Evolutionary conservation across 2,797 vertebrate genomes (phyloP).

Genomic region (Catamblyrhynchus diadema): DNA sequence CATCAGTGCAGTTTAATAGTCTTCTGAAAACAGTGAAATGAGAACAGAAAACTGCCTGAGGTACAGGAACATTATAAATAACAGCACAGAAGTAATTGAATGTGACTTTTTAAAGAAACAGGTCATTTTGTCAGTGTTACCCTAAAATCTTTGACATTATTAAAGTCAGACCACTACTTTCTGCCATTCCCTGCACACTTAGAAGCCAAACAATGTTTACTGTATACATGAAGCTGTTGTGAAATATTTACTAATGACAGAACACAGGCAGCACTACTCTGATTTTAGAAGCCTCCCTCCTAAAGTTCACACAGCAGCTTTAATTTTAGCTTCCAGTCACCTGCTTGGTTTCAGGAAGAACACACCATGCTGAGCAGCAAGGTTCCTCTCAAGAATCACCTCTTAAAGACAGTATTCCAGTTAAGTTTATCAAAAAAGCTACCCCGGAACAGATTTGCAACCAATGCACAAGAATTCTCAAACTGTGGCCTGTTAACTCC

Average conservation of each 20-base stretch:
- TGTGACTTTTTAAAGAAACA: conserved; percentile 13
- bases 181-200: background rate
- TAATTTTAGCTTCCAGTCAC: background rate
- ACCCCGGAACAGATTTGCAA: background rate
- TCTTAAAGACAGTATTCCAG: background rate
- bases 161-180: background rate
- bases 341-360: background rate
- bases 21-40: background rate
- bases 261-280: background rate
- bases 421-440: background rate
- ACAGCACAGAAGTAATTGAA: background rate
- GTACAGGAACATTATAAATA: background rate
- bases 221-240: background rate
- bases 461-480: background rate
- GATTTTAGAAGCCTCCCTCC: background rate
- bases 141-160: background rate
- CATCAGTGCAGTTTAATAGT: background rate
- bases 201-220: background rate
- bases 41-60: background rate
- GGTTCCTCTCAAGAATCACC: background rate
- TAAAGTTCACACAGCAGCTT: background rate
- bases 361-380: background rate
- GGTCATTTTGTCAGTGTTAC: background rate
- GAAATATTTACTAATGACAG: background rate
- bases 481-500: background rate